phyloP scores from a whole-genome alignment of 2,888 invertebrate species.

The Notodonta dromedarius region DNA sequence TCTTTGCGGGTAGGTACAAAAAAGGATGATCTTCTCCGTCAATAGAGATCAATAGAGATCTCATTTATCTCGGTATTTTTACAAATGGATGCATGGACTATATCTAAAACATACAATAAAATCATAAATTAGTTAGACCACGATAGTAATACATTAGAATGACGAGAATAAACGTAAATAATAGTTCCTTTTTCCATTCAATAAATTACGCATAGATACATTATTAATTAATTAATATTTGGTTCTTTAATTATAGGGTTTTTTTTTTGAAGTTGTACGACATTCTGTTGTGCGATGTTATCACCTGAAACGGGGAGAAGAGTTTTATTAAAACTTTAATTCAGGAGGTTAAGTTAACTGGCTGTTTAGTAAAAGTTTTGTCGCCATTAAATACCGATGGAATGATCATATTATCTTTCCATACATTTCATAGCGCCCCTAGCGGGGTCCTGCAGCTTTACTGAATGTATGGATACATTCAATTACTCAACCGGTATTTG shows the following conservation, averaged over 20 bases:
- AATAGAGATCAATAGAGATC: slow-evolving; percentile 32
- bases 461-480: too few relatives aligned
- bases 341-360: too few relatives aligned
- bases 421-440: too few relatives aligned
- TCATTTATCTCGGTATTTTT: slow-evolving; percentile 40
- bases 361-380: too few relatives aligned
- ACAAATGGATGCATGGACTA: slow-evolving; percentile 44
- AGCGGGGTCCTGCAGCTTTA: too few relatives aligned
- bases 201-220: slow-evolving; percentile 77
- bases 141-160: slow-evolving; percentile 53
- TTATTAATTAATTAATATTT: slow-evolving; percentile 73
- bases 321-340: neutral
- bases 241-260: slow-evolving; percentile 73
- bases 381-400: too few relatives aligned
- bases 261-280: slow-evolving; percentile 57
- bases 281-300: slow-evolving; percentile 65
- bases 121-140: slow-evolving; percentile 66
- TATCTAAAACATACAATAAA: slow-evolving; percentile 59
- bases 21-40: slow-evolving; percentile 32
- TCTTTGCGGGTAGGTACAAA: slow-evolving; percentile 37
- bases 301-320: slow-evolving; percentile 54
- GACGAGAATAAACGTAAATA: slow-evolving; percentile 46
- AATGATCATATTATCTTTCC: too few relatives aligned
- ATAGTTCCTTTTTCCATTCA: slow-evolving; percentile 53
- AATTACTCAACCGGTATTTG: too few relatives aligned